phyloP scores from a whole-genome alignment of 2,113 vertebrate genomes.

The Festucalex cinctus region DNA sequence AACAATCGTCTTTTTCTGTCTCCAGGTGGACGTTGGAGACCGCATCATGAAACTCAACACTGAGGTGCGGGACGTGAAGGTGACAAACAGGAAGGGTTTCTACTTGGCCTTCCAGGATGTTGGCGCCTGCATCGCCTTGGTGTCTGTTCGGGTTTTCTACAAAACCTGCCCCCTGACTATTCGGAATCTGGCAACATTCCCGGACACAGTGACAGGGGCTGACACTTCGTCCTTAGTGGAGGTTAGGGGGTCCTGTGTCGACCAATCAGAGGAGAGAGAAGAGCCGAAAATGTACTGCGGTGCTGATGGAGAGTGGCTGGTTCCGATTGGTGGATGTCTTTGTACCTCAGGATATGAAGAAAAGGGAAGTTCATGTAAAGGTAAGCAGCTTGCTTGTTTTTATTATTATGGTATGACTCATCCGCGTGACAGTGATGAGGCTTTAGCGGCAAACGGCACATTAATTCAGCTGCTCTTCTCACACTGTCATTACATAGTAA shows the following conservation, averaged over 20 bases:
- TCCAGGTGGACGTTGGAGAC: conserved; percentile 89
- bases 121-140: conserved; percentile 93
- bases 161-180: conserved; percentile 95
- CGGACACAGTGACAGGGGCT: conserved; percentile 88
- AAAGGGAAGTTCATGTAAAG: conserved; percentile 86
- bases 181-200: conserved; percentile 94
- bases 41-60: conserved; percentile 98
- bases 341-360: conserved; percentile 92
- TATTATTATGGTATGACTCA: conserved; percentile 2
- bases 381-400: conserved; percentile 65
- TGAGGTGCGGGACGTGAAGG: conserved; percentile 91
- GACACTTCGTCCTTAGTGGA: conserved; percentile 96
- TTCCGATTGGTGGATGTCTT: conserved; percentile 95
- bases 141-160: conserved; percentile 94
- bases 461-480: not conserved
- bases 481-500: not conserved
- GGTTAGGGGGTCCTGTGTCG: conserved; percentile 96
- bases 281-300: conserved; percentile 99
- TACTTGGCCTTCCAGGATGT: conserved; percentile 98
- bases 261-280: conserved; percentile 94
- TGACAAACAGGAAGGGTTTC: conserved; percentile 89
- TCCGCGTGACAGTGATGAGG: not conserved
- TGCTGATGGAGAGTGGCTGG: conserved; percentile 97
- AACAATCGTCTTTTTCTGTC: not conserved
- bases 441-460: not conserved